Base-by-base conservation (phyloP, 2,888 invertebrate species). In the Campopleginae sp. region DNA sequence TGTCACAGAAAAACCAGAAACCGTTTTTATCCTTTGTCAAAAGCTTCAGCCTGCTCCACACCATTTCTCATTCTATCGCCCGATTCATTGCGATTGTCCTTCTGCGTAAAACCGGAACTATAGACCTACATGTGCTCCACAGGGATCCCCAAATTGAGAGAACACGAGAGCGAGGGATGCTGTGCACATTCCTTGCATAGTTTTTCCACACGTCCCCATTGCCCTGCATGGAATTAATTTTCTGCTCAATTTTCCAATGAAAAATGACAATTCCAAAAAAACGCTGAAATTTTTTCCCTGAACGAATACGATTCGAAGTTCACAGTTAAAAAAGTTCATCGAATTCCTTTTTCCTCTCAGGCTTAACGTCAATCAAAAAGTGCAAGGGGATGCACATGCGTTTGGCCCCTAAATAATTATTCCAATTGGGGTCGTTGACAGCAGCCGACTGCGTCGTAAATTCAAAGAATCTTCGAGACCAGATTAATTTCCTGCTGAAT, bases 11-110 rank as follows among this genome's bases (percentile, higher is more conserved):
- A 86, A 86, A 70, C 6, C 70, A 42, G 80, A 70, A 70, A 38
- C 75, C 80, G 82, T 85, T 85, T 84, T 79, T 77, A 17, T 6
- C 58, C 27, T 61, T 74, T 74, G 19, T 44, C 8, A 27, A 17
- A 46, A 12, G 65, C 31, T 63, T 31, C 33, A 48, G 38, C 46
- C 71, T n/a, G n/a, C n/a, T 70, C n/a, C 38, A 27, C 54, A 77
- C 42, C 27, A 42, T 54, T 42, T 46, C 72, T 42, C 85, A 80
- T 85, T 80, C 78, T 80, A 51, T 80, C 66, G 27, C 70, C 80
- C 86, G 81, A 88, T 89, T 88, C 87, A 88, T 86, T 88, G 89
- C 86, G 82, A 88, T 86, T 87, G 87, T 86, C 80, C 66, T 84
- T 74, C 68, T 86, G 88, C 84, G n/a, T n/a, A n/a, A 89, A 88